These are phyloP conservation scores for Cerceris ruficornis DNA, from an alignment of 2,888 invertebrate species.

Conservation along the genomic window DNA sequence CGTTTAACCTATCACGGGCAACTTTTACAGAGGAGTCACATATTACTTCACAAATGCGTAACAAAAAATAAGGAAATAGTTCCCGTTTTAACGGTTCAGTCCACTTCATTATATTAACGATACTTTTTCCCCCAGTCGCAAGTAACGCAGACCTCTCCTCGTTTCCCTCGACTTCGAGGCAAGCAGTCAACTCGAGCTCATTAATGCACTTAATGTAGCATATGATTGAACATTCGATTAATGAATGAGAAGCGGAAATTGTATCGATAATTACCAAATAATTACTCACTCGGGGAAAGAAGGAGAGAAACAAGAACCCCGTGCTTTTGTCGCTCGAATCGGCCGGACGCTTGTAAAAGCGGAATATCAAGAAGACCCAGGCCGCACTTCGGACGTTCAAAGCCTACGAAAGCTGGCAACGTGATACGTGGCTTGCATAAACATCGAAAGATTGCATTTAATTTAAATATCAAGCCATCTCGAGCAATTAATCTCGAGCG, in stretches of 20 bases:
- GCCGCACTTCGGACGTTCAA: slow-evolving; percentile 22
- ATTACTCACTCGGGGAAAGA: not conserved
- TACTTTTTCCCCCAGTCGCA: not conserved
- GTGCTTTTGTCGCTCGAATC: slow-evolving; percentile 1
- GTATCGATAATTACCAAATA: not conserved
- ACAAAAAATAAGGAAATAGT: too few relatives aligned
- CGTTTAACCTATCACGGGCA: too few relatives aligned
- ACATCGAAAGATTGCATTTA: slow-evolving; percentile 55
- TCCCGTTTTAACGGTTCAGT: not conserved
- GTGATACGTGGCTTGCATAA: slow-evolving; percentile 30
- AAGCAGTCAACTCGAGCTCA: not conserved
- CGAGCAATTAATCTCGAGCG: slow-evolving; percentile 61
- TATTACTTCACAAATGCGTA: too few relatives aligned
- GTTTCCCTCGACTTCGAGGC: not conserved
- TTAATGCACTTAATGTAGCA: slow-evolving; percentile 1
- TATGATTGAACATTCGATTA: slow-evolving; percentile 4
- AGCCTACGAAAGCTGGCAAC: slow-evolving; percentile 10
- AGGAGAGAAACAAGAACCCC: not conserved
- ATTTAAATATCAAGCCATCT: slow-evolving; percentile 69
- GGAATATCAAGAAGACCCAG: slow-evolving; percentile 18
- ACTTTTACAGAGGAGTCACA: too few relatives aligned
- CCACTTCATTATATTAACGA: not conserved
- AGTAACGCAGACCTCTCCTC: not conserved
- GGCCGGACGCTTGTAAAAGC: not conserved
- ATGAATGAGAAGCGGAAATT: slow-evolving; percentile 13